Base-by-base conservation (phyloP, 2,888 invertebrate species). In the Ochropleura leucogaster region DNA sequence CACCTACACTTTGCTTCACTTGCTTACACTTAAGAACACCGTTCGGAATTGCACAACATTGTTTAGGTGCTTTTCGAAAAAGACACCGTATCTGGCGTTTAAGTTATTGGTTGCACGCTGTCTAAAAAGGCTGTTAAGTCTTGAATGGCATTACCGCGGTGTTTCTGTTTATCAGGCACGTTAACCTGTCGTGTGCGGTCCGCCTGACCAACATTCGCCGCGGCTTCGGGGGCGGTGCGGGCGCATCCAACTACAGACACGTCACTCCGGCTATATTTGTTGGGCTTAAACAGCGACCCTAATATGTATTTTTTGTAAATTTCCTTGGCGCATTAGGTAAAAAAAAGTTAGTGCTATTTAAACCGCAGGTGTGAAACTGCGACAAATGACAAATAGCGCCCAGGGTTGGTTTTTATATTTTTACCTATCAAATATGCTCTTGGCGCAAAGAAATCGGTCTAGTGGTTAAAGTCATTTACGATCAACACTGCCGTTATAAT, bases 21-120 rank as follows among this genome's bases (percentile, higher is more conserved):
- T 85, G 79, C 69, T 76, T 77, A 79, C 84, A 89, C 88, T 90
- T 91, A 92, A 87, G 80, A 85, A 74, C 82, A 77, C 64, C 80
- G 81, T 88, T 89, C 85, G 88, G 91, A 93, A 93, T 94, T 95
- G 90, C 93, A 91, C 93, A 95, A 95, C 88, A 83, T 86, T 88
- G 88, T 87, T 90, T 89, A 90, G 91, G 86, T 88, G 91, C 89
- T 92, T 93, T 93, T 89, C 86, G 86, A 90, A 92, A 92, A 93
- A 93, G 89, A 87, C 87, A 86, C 88, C 89, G 84, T 93, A 93
- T 92, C 92, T 82, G 85, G 68, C 72, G 80, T 81, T 87, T 92
- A 90, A 92, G 85, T 93, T 93, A 91, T 92, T 91, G 85, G 86
- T 86, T 80, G 83, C 78, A 77, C 82, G 83, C 68, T 80, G 85